These are phyloP conservation scores for Sandelia bainsii DNA, from an alignment of 2,797 vertebrate species.

Conservation along the genomic window DNA sequence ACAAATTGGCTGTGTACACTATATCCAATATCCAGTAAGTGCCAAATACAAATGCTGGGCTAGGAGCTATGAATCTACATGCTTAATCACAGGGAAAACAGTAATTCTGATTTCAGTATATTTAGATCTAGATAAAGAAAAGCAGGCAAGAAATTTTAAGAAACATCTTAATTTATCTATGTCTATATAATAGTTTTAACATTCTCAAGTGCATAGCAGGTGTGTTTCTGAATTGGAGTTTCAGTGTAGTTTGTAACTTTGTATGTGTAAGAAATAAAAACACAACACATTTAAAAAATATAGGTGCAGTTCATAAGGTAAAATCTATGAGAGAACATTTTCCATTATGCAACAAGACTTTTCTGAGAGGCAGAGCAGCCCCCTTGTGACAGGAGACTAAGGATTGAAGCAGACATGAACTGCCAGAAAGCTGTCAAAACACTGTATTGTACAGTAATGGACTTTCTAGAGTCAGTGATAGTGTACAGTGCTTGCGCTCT, in stretches of 20 bases:
- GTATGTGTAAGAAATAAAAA: background rate
- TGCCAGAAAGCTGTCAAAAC: slow-evolving; percentile 68
- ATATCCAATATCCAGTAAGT: background rate
- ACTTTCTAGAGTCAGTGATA: slow-evolving; percentile 24
- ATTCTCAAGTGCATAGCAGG: background rate
- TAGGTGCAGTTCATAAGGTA: slow-evolving; percentile 47
- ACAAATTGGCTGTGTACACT: slow-evolving; percentile 5
- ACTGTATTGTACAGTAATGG: slow-evolving; percentile 48
- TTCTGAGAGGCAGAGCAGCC: slow-evolving; percentile 47
- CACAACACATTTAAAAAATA: slow-evolving; percentile 33
- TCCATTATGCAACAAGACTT: slow-evolving; percentile 53
- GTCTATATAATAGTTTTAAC: background rate
- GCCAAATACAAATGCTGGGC: background rate
- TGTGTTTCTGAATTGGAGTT: slow-evolving; percentile 2
- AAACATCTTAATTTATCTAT: background rate
- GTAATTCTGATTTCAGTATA: too few relatives aligned
- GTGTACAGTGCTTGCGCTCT: slow-evolving; percentile 13
- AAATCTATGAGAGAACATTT: slow-evolving; percentile 14
- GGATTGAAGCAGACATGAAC: slow-evolving; percentile 39
- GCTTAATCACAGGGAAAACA: background rate
- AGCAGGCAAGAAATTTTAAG: background rate
- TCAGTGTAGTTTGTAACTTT: slow-evolving; percentile 1
- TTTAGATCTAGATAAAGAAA: background rate
- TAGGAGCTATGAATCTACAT: background rate
- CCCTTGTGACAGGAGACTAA: slow-evolving; percentile 29